These are phyloP conservation scores for Sciurus niger DNA, from an alignment of 2,113 vertebrate genomes.

Conservation along the genomic window DNA sequence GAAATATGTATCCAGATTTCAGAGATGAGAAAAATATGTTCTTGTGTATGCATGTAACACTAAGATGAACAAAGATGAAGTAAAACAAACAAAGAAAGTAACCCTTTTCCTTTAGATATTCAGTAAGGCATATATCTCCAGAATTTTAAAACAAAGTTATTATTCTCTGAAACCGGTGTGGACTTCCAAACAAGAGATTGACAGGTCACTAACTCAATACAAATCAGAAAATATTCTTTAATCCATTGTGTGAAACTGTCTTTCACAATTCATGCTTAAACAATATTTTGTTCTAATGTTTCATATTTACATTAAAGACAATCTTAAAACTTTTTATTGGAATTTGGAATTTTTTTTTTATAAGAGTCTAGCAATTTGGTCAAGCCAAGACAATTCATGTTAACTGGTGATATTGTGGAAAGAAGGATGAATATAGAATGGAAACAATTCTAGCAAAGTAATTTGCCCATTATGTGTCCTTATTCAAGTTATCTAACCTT, in stretches of 20 bases:
- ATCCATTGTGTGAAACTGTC: not conserved
- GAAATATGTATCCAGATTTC: slow-evolving; percentile 62
- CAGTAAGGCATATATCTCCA: not conserved
- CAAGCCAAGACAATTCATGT: not conserved
- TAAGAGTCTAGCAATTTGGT: not conserved
- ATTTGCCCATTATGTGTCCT: not conserved
- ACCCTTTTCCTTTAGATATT: slow-evolving; percentile 40
- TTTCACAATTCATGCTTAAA: slow-evolving; percentile 10
- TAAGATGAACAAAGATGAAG: slow-evolving; percentile 57
- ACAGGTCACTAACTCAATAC: slow-evolving; percentile 28
- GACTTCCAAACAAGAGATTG: not conserved
- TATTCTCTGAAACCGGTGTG: slow-evolving; percentile 38
- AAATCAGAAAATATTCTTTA: slow-evolving; percentile 65
- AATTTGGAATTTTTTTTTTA: not conserved
- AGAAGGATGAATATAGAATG: not conserved
- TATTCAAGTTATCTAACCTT: slow-evolving; percentile 20
- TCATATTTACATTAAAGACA: slow-evolving; percentile 21
- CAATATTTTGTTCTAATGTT: slow-evolving; percentile 54
- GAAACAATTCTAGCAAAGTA: not conserved
- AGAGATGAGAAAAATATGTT: slow-evolving; percentile 70
- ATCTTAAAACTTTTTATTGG: not conserved
- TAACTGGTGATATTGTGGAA: not conserved
- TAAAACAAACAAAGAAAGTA: not conserved
- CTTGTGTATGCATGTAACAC: slow-evolving; percentile 11
- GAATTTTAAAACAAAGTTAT: slow-evolving; percentile 45